Evolutionary conservation across 2,888 invertebrate species (phyloP).

Genomic region (Conomelus anceps): DNA sequence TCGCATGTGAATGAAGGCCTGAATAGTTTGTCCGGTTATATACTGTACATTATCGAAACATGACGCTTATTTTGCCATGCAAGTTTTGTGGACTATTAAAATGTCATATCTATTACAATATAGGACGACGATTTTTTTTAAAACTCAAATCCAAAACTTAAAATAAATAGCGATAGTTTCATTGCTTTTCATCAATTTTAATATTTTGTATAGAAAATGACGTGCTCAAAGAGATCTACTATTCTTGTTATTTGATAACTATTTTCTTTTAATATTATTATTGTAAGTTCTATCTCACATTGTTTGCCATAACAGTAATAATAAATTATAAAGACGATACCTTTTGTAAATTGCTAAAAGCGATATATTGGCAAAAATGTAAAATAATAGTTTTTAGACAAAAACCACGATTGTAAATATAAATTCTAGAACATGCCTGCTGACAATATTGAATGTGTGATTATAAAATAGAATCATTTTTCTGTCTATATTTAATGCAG

Average conservation of each 20-base stretch:
- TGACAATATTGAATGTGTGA: slow-evolving; percentile 23
- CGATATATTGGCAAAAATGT: slow-evolving; percentile 23
- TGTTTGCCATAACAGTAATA: not conserved
- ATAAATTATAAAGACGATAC: slow-evolving; percentile 17
- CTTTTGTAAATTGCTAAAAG: slow-evolving; percentile 6
- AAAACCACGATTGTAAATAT: slow-evolving; percentile 21
- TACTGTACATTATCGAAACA: slow-evolving; percentile 21
- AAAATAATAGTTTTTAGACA: slow-evolving; percentile 19
- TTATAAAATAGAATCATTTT: slow-evolving; percentile 20
- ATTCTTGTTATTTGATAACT: not conserved
- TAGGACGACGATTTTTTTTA: not conserved
- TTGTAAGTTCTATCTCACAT: not conserved
- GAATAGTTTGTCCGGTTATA: slow-evolving; percentile 8
- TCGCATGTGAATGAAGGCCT: not conserved
- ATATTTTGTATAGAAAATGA: not conserved
- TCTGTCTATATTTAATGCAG: slow-evolving; percentile 17
- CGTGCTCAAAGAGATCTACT: not conserved
- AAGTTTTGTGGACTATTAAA: not conserved
- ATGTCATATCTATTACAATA: not conserved
- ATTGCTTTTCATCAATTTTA: not conserved
- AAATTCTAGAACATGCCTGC: slow-evolving; percentile 17
- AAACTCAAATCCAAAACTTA: not conserved
- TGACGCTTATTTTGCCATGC: slow-evolving; percentile 15
- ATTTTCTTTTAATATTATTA: not conserved
- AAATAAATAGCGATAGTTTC: not conserved